Evolutionary conservation across 2,113 vertebrate species (phyloP).

Genomic region (Myotis yumanensis): DNA sequence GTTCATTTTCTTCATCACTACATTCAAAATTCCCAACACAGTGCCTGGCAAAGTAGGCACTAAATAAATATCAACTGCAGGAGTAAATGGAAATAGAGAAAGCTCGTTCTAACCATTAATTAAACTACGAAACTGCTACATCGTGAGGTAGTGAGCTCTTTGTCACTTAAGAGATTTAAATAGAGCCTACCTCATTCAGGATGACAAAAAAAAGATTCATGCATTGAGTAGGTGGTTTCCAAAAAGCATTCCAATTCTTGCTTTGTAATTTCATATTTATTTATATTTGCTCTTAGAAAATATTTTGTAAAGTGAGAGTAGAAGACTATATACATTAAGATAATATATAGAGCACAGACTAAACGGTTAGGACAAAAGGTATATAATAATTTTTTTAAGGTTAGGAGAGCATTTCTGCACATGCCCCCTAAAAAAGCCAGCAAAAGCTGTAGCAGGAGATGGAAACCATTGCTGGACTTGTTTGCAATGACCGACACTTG

Average conservation of each 20-base stretch:
- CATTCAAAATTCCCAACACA: not conserved
- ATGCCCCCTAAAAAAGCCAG: not conserved
- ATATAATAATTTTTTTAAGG: not conserved
- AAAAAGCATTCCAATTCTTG: not conserved
- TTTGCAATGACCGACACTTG: not conserved
- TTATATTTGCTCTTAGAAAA: slow-evolving; percentile 25
- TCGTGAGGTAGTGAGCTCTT: not conserved
- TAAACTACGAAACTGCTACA: not conserved
- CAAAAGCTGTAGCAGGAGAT: not conserved
- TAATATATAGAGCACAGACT: not conserved
- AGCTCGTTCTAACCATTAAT: not conserved
- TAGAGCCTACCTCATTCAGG: not conserved
- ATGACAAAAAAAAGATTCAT: not conserved
- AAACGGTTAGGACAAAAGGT: not conserved
- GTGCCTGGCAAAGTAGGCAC: not conserved
- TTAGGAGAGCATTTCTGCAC: not conserved
- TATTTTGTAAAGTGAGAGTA: slow-evolving; percentile 22
- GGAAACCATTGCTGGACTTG: not conserved
- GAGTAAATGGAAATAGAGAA: not conserved
- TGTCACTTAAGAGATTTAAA: not conserved
- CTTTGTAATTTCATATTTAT: not conserved
- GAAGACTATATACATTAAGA: not conserved
- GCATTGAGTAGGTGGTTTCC: not conserved
- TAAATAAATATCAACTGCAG: not conserved
- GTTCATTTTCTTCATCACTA: not conserved